These are phyloP conservation scores for Bombyx mandarina DNA, from an alignment of 1,140 invertebrate genomes.

Conservation along the genomic window DNA sequence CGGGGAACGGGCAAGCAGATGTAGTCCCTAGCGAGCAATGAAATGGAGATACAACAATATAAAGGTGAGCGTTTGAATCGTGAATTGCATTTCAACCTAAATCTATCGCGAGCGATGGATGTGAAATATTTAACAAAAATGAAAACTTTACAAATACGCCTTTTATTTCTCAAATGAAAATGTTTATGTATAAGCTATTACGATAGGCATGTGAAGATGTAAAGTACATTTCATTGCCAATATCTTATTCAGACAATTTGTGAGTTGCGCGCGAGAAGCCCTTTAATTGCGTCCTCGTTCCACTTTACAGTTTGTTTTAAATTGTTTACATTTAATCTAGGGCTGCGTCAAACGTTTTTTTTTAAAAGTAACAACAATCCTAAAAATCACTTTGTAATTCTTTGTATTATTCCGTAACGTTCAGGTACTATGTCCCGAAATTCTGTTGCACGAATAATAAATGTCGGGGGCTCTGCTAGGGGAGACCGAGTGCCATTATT, in stretches of 20 bases:
- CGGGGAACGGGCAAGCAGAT: conserved; percentile 38
- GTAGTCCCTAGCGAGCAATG: conserved; percentile 63
- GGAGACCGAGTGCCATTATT: conserved; percentile 63
- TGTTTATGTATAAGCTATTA: too few relatives aligned
- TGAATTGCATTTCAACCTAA: conserved; percentile 44
- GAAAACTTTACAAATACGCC: too few relatives aligned
- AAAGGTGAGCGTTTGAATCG: conserved; percentile 61
- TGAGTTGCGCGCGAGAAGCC: conserved; percentile 5
- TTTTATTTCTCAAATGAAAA: too few relatives aligned
- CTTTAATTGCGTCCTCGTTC: conserved; percentile 20
- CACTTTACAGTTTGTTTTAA: conserved; percentile 12
- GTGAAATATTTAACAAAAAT: too few relatives aligned
- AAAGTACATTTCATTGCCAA: too few relatives aligned
- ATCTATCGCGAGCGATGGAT: too few relatives aligned
- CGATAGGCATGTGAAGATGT: too few relatives aligned
- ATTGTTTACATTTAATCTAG: conserved; percentile 14
- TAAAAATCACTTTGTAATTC: neutral
- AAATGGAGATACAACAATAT: conserved; percentile 69
- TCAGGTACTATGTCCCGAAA: conserved; percentile 24
- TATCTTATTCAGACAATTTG: too few relatives aligned
- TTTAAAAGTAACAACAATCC: too few relatives aligned
- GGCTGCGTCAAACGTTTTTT: conserved; percentile 7
- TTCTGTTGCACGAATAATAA: conserved; percentile 58
- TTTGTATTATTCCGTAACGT: conserved; percentile 11
- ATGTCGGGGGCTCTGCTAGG: conserved; percentile 62